Evolutionary conservation across 2,797 vertebrate species (phyloP), one percentile per base, ranked within the genome.

Genomic region (Poliocrania exsul): DNA sequence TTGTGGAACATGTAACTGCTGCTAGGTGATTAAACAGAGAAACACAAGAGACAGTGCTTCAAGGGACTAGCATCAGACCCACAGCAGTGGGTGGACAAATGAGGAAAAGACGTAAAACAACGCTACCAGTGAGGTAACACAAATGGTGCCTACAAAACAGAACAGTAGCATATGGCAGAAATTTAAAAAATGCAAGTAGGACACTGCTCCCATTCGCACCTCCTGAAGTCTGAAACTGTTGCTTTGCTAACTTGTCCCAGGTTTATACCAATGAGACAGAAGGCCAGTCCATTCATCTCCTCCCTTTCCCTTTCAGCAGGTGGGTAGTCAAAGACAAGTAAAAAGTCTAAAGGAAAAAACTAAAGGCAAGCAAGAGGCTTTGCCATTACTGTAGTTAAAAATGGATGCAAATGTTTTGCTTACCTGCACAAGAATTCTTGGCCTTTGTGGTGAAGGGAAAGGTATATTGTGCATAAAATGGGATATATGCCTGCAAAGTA

Each of bases 391-490:
- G 11, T 18, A 87, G 65, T 8, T 47, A 78, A 74, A 82, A 87
- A 66, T 3, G 10, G 13, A 81, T 57, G 21, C 9, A 77, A 70
- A 87, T 29, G 8, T 60, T 91, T 95, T 96, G 67, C 61, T 98
- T 96, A 99, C 99, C 98, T 99, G 99, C 90, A 99, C 99, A 75
- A 99, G 98, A 94, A 99, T 99, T 97, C 99, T 98, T 91, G 99
- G 99, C 96, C 99, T 99, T 93, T 99, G 99, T 57, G 99, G 99
- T 77, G 99, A 99, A 91, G 99, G 99, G 95, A 99, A 99, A 65
- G 99, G 98, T 92, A 99, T 99, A 64, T 98, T 99, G 97, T 99
- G 99, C 99, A 99, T 99, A 97, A 99, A 99, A 98, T 99, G 99
- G 24, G 99, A 99, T 97, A 99, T 99, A 97, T 99, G 98, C 96